Evolutionary conservation across 30 jellyfish, hydroid and myxozoan genomes (phyloP).

Genomic region (Hydractinia echinata): DNA sequence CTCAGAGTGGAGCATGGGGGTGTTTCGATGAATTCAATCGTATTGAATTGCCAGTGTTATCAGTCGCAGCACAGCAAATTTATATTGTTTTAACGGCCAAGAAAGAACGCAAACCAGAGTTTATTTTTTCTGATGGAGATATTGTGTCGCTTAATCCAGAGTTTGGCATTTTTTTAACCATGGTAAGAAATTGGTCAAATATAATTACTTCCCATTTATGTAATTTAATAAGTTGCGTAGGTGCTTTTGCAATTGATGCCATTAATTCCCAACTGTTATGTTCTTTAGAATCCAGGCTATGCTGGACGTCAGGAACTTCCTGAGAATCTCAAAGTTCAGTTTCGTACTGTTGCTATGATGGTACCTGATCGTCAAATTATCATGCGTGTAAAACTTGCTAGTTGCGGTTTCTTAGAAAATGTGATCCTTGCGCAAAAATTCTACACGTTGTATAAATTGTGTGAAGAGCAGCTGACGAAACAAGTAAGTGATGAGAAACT

Average conservation of each 20-base stretch:
- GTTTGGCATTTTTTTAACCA: constrained; percentile 84
- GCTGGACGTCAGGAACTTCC: constrained; percentile 99
- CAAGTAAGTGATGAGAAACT: constrained; percentile 35
- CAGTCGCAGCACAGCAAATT: constrained; percentile 99
- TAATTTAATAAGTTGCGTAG: background rate
- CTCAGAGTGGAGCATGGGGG: constrained; percentile 99
- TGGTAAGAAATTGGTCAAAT: constrained; percentile 37
- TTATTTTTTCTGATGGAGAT: constrained; percentile 90
- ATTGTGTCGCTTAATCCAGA: constrained; percentile 84
- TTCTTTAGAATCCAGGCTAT: constrained; percentile 85
- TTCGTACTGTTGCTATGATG: constrained; percentile 98
- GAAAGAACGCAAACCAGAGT: constrained; percentile 87
- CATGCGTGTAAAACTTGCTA: constrained; percentile 95
- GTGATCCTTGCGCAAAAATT: constrained; percentile 91
- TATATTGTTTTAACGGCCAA: constrained; percentile 86
- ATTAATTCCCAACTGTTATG: background rate
- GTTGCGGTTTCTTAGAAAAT: constrained; percentile 94
- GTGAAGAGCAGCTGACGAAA: constrained; percentile 96
- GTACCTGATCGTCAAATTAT: constrained; percentile 98
- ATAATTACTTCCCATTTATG: background rate
- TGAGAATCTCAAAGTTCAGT: constrained; percentile 87
- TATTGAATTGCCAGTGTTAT: constrained; percentile 85
- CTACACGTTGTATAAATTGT: constrained; percentile 78
- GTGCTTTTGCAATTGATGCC: background rate
- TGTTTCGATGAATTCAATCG: constrained; percentile 97